Conservation (phyloP, 2,888 invertebrate genomes). For the Latrodectus elegans region DNA sequence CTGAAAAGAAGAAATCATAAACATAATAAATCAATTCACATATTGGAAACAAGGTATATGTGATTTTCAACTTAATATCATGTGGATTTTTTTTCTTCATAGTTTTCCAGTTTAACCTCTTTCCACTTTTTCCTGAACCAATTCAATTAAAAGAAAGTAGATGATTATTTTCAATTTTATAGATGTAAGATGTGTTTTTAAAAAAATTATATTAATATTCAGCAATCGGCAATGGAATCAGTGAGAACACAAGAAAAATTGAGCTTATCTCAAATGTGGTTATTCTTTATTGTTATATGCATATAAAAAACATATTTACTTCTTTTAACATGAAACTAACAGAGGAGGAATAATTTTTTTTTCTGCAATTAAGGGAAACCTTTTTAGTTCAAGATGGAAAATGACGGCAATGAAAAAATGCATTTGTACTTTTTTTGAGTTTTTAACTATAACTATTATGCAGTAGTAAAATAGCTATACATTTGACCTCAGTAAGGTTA, state of each 20-base stretch:
- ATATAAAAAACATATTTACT: constrained; percentile 5
- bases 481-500: constrained; percentile 7
- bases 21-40: too few relatives aligned
- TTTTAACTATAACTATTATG: constrained; percentile 40
- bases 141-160: too few relatives aligned
- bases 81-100: too few relatives aligned
- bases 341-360: constrained; percentile 9
- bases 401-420: constrained; percentile 44
- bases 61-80: too few relatives aligned
- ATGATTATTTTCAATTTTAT: too few relatives aligned
- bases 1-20: too few relatives aligned
- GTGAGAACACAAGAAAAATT: not conserved
- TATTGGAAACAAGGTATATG: too few relatives aligned
- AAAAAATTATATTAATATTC: not conserved
- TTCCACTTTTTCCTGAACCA: too few relatives aligned
- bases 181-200: too few relatives aligned
- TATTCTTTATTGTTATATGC: not conserved
- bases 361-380: constrained; percentile 9
- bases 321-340: constrained; percentile 12
- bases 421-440: constrained; percentile 59
- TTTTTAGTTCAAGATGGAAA: constrained; percentile 52
- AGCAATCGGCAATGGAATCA: not conserved
- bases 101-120: too few relatives aligned
- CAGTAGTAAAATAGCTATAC: constrained; percentile 67
- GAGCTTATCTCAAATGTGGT: not conserved